Base-by-base conservation (phyloP, 2,113 vertebrate genomes). In the Eretmodus cyanostictus region DNA sequence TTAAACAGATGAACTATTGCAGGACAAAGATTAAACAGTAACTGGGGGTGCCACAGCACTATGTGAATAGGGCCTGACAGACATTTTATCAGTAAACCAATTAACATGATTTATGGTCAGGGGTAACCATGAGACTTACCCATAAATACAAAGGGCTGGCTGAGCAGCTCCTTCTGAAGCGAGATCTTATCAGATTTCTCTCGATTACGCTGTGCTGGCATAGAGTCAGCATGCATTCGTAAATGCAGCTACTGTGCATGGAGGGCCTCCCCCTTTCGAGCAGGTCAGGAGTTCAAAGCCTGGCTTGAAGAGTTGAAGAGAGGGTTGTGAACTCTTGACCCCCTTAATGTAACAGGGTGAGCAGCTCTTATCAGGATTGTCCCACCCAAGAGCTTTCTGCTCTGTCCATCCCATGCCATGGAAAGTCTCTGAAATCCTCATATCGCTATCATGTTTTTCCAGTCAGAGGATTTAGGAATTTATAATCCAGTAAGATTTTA, bases 61-160 rank as follows among this genome's bases (percentile, higher is more conserved):
- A 76, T 91, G 89, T 92, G 94, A 95, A 93, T 87, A 89, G 93
- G 54, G 59, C 88, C 87, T 93, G 94, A 95, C 93, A 95, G 93
- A 94, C 94, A 88, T 93, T 96, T 95, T 96, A 95, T 96, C 94
- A 94, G 93, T 94, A 89, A 95, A 93, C 94, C 94, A 96, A 95
- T 96, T 96, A 96, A 95, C 93, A 94, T 95, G 95, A 96, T 96
- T 96, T 96, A 96, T 95, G 95, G 92, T 90, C 8, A 68, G 91
- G 94, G 91, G 83, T 82, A 92, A 92, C 86, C 88, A 89, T 80
- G 86, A 89, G 93, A 92, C 93, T 91, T 89, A 89, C 87, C 92
- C 93, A 95, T 93, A 94, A 95, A 95, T 92, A 96, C 96, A 95
- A 95, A 95, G 92, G 91, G 51, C 90, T 87, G 79, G 93, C 87